Evolutionary conservation across 2,888 invertebrate genomes (phyloP).

Genomic region (Lithophane ornitopus): DNA sequence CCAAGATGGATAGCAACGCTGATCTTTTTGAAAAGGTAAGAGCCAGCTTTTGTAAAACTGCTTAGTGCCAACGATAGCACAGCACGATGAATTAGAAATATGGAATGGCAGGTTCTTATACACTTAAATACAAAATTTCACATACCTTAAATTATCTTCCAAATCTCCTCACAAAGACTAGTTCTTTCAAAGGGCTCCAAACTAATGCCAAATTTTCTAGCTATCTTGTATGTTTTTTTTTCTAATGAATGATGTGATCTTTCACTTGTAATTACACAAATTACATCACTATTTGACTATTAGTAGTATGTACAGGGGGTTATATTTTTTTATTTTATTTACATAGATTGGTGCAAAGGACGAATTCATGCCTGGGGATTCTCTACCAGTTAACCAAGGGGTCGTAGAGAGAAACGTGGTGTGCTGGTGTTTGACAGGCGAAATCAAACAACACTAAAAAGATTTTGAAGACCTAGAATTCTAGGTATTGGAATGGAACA

Average conservation of each 20-base stretch:
- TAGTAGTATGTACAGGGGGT: conserved; percentile 34
- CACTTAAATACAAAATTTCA: background rate
- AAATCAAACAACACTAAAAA: background rate
- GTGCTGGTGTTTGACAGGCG: background rate
- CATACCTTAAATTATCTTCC: conserved; percentile 11
- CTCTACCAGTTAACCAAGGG: background rate
- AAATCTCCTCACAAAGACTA: background rate
- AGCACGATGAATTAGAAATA: background rate
- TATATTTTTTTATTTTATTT: conserved; percentile 7
- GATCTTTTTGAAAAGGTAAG: background rate
- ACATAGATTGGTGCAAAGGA: background rate
- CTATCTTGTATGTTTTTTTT: conserved; percentile 23
- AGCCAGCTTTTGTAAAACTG: no score
- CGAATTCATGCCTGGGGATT: no score
- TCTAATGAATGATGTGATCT: conserved; percentile 40
- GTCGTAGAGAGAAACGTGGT: background rate
- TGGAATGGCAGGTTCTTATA: background rate
- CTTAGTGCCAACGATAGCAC: no score
- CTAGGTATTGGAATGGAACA: background rate
- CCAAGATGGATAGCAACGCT: background rate
- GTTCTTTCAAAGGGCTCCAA: conserved; percentile 23
- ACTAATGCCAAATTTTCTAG: conserved; percentile 37
- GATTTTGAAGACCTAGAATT: background rate
- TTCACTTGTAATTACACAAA: conserved; percentile 46
- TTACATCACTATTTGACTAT: conserved; percentile 69